phyloP scores from a whole-genome alignment of 92 coral and sea anemone genomes.

The Hydrozoanthus gracilis region DNA sequence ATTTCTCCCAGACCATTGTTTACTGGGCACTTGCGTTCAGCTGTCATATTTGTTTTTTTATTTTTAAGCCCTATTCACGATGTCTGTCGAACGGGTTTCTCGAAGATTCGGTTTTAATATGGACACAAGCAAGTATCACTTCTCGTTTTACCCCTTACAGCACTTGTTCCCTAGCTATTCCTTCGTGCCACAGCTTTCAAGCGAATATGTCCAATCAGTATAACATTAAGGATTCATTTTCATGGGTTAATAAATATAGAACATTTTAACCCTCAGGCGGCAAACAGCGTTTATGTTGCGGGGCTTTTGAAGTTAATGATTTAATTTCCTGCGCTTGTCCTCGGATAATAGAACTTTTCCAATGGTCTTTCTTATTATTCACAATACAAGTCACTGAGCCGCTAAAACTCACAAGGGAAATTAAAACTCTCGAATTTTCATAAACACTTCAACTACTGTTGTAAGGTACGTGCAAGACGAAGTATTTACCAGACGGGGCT shows the following conservation, averaged over 20 bases:
- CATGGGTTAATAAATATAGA: slow-evolving; percentile 36
- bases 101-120: background rate
- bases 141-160: background rate
- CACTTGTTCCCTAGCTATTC: background rate
- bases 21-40: slow-evolving; percentile 12
- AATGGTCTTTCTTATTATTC: slow-evolving; percentile 70
- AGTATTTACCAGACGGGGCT: background rate
- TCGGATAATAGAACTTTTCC: slow-evolving; percentile 87
- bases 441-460: slow-evolving; percentile 36
- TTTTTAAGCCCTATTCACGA: slow-evolving; percentile 12
- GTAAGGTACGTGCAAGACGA: background rate
- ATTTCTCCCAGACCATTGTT: slow-evolving; percentile 11
- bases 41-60: slow-evolving; percentile 5
- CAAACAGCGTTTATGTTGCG: slow-evolving; percentile 64
- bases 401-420: slow-evolving; percentile 72
- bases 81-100: background rate
- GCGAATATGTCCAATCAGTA: slow-evolving; percentile 2
- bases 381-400: slow-evolving; percentile 77
- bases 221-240: slow-evolving; percentile 28
- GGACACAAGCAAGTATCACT: background rate
- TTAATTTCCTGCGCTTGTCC: slow-evolving; percentile 96
- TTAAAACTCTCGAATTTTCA: slow-evolving; percentile 52
- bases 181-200: background rate
- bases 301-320: slow-evolving; percentile 91
- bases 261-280: slow-evolving; percentile 50